A percentile compares a stretch with the other conserved stretches of the same genome.
Conservation (phyloP, 30 jellyfish, hydroid and myxozoan genomes). For the Nemopilema nomurai region DNA sequence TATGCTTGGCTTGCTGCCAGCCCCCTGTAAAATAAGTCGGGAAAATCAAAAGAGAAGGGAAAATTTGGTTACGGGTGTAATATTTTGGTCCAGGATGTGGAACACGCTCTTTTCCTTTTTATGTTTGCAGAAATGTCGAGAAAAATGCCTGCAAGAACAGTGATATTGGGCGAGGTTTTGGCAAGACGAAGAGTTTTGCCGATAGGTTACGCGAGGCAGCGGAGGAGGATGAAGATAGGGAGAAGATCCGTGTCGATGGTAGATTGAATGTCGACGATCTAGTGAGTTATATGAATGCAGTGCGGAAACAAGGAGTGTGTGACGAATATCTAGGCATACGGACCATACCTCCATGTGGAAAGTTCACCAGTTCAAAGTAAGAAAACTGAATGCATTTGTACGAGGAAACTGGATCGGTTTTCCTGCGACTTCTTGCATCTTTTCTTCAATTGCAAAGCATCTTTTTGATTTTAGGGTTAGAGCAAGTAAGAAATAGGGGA, state of each 20-base stretch:
- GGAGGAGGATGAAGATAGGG: slow-evolving; percentile 27
- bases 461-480: no score
- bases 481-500: no score
- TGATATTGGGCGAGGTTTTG: slow-evolving; percentile 8
- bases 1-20: no score
- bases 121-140: slow-evolving; percentile 14
- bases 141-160: slow-evolving; percentile 12
- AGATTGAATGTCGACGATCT: slow-evolving; percentile 41
- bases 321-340: slow-evolving; percentile 67
- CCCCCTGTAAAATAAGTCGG: no score
- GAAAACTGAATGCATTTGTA: not conserved
- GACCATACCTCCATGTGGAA: slow-evolving; percentile 78
- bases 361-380: slow-evolving; percentile 65
- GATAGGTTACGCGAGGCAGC: slow-evolving; percentile 35
- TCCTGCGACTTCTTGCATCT: no score
- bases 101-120: not conserved
- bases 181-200: slow-evolving; percentile 31
- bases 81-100: not conserved
- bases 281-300: slow-evolving; percentile 43
- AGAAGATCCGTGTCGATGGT: not conserved
- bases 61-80: no score
- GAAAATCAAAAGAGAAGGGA: no score
- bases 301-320: slow-evolving; percentile 73
- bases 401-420: no score
- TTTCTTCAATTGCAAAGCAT: no score